A percentile compares a stretch with the other conserved stretches of the same genome.
These are phyloP conservation scores for Sebastes steindachneri DNA, from an alignment of 2,797 vertebrate species.

Conservation along the genomic window DNA sequence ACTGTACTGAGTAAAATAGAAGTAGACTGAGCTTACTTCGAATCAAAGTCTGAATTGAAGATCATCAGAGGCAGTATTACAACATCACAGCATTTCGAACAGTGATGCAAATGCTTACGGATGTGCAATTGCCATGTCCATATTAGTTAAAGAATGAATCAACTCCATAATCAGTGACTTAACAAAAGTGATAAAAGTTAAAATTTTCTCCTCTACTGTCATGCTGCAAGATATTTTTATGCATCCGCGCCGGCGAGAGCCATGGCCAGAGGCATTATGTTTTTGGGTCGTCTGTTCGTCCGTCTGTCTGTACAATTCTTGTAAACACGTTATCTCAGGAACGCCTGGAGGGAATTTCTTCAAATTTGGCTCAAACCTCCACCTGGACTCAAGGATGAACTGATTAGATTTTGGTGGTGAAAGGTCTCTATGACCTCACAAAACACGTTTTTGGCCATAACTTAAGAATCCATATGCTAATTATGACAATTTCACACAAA, in stretches of 20 bases:
- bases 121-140: not conserved
- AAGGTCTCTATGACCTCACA: too few species aligned
- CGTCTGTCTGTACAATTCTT: not conserved
- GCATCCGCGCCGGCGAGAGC: not conserved
- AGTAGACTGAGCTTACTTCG: not conserved
- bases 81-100: not conserved
- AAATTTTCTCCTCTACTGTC: not conserved
- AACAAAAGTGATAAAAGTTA: not conserved
- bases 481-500: not conserved
- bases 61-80: not conserved
- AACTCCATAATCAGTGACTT: not conserved
- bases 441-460: not conserved
- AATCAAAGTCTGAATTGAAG: not conserved
- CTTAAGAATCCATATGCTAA: not conserved
- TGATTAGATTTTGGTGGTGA: too few species aligned
- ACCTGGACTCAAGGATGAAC: too few species aligned
- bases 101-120: not conserved
- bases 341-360: too few species aligned
- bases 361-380: too few species aligned
- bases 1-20: not conserved
- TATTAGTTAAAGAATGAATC: not conserved
- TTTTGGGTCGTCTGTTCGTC: not conserved
- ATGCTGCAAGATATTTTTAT: not conserved
- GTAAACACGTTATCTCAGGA: not conserved
- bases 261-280: not conserved